Evolutionary conservation across 2,797 vertebrate species (phyloP).

Genomic region (Chanos chanos): DNA sequence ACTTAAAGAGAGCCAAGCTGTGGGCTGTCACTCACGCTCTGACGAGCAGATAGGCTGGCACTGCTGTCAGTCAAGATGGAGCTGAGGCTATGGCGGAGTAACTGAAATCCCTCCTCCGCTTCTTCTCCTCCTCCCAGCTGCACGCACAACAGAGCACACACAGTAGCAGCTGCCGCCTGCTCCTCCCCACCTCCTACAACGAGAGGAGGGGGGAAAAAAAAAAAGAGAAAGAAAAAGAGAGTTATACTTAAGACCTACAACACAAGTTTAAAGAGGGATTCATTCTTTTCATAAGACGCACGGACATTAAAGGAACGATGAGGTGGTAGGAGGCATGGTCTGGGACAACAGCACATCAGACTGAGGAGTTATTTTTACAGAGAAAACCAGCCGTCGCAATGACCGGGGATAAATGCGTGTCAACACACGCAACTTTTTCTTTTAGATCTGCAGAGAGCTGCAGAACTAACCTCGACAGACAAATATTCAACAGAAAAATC

Average conservation of each 20-base stretch:
- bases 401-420: too few relatives aligned
- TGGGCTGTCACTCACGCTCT: conserved; percentile 79
- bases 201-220: background rate
- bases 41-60: conserved; percentile 78
- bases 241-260: background rate
- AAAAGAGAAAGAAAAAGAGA: background rate
- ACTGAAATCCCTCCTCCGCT: conserved; percentile 83
- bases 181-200: conserved; percentile 84
- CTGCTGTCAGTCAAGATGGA: conserved; percentile 76
- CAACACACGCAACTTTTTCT: too few relatives aligned
- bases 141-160: conserved; percentile 85
- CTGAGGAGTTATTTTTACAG: too few relatives aligned
- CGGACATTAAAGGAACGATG: too few relatives aligned
- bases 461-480: too few relatives aligned
- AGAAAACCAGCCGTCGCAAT: too few relatives aligned
- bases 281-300: too few relatives aligned
- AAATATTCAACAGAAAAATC: too few relatives aligned
- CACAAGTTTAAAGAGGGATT: background rate
- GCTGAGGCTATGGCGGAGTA: conserved; percentile 78
- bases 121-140: conserved; percentile 86
- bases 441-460: too few relatives aligned
- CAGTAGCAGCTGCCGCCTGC: conserved; percentile 80
- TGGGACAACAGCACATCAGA: too few relatives aligned
- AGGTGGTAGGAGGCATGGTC: too few relatives aligned
- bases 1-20: too few relatives aligned